phyloP scores from a whole-genome alignment of 1,140 invertebrate genomes.

The Daktulosphaira vitifoliae region DNA sequence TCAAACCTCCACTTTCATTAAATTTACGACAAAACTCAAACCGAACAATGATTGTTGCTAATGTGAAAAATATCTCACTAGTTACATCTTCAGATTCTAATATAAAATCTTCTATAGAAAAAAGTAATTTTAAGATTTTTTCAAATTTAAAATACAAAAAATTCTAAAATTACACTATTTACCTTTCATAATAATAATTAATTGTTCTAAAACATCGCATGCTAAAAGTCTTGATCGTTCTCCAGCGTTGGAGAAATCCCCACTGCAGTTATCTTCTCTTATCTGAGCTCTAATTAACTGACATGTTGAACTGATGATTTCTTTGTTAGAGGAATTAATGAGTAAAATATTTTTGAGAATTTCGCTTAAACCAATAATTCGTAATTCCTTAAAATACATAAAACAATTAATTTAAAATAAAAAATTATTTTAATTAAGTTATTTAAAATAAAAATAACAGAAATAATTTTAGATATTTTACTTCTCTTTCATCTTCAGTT shows the following conservation, averaged over 20 bases:
- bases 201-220: constrained; percentile 7
- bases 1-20: constrained; percentile 17
- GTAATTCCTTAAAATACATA: constrained; percentile 2
- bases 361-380: constrained; percentile 13
- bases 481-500: constrained; percentile 30
- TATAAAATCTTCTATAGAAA: neutral
- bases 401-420: neutral
- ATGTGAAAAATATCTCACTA: constrained; percentile 24
- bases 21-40: constrained; percentile 29
- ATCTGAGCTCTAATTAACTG: constrained; percentile 19
- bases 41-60: constrained; percentile 25
- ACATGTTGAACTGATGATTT: constrained; percentile 5
- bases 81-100: constrained; percentile 15
- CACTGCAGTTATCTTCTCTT: constrained; percentile 27
- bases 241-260: constrained; percentile 19
- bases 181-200: constrained; percentile 10
- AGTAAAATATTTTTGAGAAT: constrained; percentile 14
- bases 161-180: neutral
- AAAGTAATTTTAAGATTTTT: too few relatives aligned
- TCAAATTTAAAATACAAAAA: too few relatives aligned
- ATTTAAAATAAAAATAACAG: too few relatives aligned
- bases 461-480: neutral
- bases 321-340: constrained; percentile 9
- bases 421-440: too few relatives aligned
- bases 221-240: constrained; percentile 19